Evolutionary conservation across 2,888 invertebrate genomes (phyloP).

Genomic region (Synanthedon tipuliformis): DNA sequence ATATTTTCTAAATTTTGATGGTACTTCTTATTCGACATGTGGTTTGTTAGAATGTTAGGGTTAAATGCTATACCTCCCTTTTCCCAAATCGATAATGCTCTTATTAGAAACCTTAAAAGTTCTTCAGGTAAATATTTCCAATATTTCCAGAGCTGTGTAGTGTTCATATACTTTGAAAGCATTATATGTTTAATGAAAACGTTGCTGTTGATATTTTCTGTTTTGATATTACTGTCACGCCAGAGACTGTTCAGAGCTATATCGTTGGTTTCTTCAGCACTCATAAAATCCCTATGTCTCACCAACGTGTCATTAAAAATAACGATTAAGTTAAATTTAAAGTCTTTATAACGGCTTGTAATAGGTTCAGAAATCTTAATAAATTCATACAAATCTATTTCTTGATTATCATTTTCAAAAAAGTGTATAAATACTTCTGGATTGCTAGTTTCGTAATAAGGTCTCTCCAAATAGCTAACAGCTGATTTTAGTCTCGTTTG

Average conservation of each 20-base stretch:
- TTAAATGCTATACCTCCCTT: conserved; percentile 52
- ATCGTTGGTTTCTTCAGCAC: conserved; percentile 39
- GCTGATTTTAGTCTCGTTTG: conserved; percentile 11
- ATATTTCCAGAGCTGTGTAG: conserved; percentile 38
- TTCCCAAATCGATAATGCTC: conserved; percentile 51
- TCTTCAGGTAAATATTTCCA: conserved; percentile 38
- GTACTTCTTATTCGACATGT: conserved; percentile 28
- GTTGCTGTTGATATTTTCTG: conserved; percentile 15
- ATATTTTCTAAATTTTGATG: conserved; percentile 34
- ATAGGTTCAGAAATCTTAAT: conserved; percentile 37
- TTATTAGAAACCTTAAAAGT: conserved; percentile 38
- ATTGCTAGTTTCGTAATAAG: conserved; percentile 5
- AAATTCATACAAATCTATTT: conserved; percentile 29
- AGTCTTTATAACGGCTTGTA: conserved; percentile 31
- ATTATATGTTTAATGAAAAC: conserved; percentile 29
- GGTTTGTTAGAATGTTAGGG: conserved; percentile 38
- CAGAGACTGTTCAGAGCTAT: conserved; percentile 42
- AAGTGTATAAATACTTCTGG: conserved; percentile 44
- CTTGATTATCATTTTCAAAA: conserved; percentile 26
- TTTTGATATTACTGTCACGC: conserved; percentile 15
- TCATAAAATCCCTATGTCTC: conserved; percentile 13
- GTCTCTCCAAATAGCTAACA: conserved; percentile 8
- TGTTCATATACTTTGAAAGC: conserved; percentile 34
- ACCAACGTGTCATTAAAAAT: conserved; percentile 35
- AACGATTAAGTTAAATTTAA: conserved; percentile 38